Evolutionary conservation across 2,888 invertebrate species (phyloP).

Genomic region (Diarsia rubi): DNA sequence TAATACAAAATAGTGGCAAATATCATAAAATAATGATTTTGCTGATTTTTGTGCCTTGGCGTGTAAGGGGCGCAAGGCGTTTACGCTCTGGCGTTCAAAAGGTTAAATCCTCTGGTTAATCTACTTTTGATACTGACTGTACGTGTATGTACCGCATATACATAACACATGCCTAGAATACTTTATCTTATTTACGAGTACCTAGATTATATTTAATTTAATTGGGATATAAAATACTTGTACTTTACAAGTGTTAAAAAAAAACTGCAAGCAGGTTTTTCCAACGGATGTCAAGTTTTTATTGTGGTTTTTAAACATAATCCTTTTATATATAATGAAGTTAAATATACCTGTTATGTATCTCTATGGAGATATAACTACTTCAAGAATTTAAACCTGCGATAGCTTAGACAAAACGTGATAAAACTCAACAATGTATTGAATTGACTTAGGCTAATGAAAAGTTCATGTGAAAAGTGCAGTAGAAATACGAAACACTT

Average conservation of each 20-base stretch:
- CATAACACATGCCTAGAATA: conserved; percentile 20
- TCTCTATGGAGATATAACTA: not conserved
- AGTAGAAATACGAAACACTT: not conserved
- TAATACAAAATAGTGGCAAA: no score
- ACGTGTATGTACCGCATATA: not conserved
- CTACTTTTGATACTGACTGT: no score
- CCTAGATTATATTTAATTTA: conserved; percentile 25
- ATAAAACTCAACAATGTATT: not conserved
- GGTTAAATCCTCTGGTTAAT: no score
- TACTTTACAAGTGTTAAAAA: conserved; percentile 37
- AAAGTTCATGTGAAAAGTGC: not conserved
- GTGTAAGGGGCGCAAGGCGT: no score
- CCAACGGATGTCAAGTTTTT: conserved; percentile 44
- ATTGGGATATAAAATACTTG: conserved; percentile 42
- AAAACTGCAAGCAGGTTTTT: conserved; percentile 55
- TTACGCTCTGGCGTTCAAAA: no score
- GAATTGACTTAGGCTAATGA: not conserved
- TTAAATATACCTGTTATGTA: not conserved
- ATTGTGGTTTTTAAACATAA: conserved; percentile 9
- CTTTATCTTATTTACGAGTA: conserved; percentile 34
- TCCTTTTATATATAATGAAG: not conserved
- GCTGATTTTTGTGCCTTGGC: no score
- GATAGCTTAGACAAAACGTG: not conserved
- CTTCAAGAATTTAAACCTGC: not conserved
- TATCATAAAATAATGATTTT: no score